Base-by-base conservation (phyloP, 2,888 invertebrate genomes). In the Autographa gamma region DNA sequence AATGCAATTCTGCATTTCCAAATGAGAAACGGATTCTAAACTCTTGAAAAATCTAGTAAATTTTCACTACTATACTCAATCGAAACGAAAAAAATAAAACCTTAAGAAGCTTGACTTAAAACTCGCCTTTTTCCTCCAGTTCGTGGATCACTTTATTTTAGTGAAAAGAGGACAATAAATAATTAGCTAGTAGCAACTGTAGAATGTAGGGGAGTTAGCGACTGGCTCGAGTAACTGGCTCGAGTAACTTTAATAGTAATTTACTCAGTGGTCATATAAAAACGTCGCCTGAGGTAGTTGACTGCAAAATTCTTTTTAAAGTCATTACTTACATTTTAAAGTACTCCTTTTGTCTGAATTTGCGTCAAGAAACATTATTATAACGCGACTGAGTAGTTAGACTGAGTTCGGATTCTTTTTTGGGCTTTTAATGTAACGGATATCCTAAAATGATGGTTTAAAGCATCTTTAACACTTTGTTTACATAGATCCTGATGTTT, bases 161-260 rank as follows among this genome's bases (percentile, higher is more conserved):
- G 31, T 19, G 60, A 64, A 70, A 77, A 75, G 68, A 58, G 38
- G 41, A 74, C 79, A 80, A 78, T 79, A 73, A 76, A 75, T 71
- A 84, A 84, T 80, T 79, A 82, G 78, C 73, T 65, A 73, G 60
- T 52, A 71, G 71, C 60, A 64, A 79, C 52, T 69, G 69, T 64
- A 74, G 80, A 70, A 77, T 52, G 74, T 59, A 19, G 34, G 63
- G 9, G 34, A 34, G 43, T 14, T 43, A 31, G 62, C 60, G 67
- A 56, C 59, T 43, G 63, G 67, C 31, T 25, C 60, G 79, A 81
- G 79, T 66, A 88, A 88, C 78, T 87, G 63, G 67, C 31, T 25
- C 60, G 79, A 81, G 79, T 66, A 88, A 88, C 78, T 87, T 88
- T 75, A 72, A 64, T 77, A 81, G 82, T 86, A 86, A 88, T 88